Percentiles rank a stretch among this genome's conserved stretches.
phyloP scores from a whole-genome alignment of 2,797 vertebrate species.

The Meriones psammophilus region DNA sequence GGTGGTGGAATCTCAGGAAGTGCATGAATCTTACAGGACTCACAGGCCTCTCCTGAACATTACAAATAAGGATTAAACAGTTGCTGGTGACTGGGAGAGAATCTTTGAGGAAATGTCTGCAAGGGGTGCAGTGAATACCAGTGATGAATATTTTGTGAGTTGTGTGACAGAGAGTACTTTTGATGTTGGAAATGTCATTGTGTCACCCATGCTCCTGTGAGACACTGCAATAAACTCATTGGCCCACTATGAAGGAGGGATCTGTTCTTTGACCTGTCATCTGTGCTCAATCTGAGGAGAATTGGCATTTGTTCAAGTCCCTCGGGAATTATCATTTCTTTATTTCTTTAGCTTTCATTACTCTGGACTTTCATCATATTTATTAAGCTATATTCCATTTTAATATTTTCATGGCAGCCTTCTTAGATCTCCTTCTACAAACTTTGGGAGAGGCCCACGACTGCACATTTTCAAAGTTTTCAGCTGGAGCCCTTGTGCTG shows the following conservation, averaged over 20 bases:
- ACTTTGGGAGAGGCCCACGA: background rate
- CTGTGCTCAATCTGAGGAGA: too few relatives aligned
- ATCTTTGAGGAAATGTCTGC: background rate
- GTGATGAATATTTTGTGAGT: background rate
- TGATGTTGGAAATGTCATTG: background rate
- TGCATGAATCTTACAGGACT: background rate
- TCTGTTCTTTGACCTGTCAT: background rate
- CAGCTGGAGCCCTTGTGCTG: background rate
- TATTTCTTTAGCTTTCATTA: background rate
- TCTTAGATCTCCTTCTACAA: background rate
- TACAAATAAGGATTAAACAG: background rate
- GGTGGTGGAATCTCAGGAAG: background rate
- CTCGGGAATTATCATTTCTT: background rate
- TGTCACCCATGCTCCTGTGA: background rate
- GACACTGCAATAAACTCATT: background rate
- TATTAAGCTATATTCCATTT: background rate
- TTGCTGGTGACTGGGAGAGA: background rate
- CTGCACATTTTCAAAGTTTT: background rate
- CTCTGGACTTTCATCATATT: background rate
- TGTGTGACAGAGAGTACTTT: background rate
- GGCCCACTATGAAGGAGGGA: background rate
- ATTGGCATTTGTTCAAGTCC: background rate
- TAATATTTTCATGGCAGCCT: background rate
- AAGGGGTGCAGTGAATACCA: accelerated
- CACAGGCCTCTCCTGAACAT: background rate